Evolutionary conservation across 2,113 vertebrate genomes (phyloP), one percentile per base, ranked within the genome.

Genomic region (Passer domesticus): DNA sequence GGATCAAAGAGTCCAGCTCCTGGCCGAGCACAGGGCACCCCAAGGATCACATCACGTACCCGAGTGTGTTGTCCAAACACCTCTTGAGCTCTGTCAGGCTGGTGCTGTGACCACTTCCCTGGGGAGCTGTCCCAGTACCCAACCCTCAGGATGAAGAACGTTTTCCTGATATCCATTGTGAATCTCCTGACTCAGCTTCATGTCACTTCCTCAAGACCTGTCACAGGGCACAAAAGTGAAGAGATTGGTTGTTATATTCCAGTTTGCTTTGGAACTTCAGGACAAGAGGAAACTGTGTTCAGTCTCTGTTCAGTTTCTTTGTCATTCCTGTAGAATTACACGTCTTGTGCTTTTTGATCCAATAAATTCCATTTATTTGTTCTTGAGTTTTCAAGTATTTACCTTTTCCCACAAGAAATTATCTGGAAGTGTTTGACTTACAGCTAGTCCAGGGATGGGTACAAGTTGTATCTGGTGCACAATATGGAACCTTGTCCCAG

Each of bases 11-110:
- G 17, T 21, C 24, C 56, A 63, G 43, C 24, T 47, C 35, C 47
- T 46, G 49, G 13, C 20, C 1, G 1, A 21, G 10, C 13, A 13
- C 0, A 1, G 66, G 30, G 14, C 24, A 47, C 3, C 16, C 30
- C 24, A 70, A 63, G 30, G 9, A 13, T n/a, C 28, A 53, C 13
- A n/a, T 5, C 8, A 9, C 3, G 5, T 39, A 3, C 15, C 24
- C 2, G 1, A 20, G 15, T 4, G n/a, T 3, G 7, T 25, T 70
- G 19, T 79, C 4, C 3, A n/a, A 79, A 4, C 3, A 1, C 7
- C n/a, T 55, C 23, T 16, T 24, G 13, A 62, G 0, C 16, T 70
- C 20, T 17, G 23, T 16, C 28, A 39, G 20, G 24, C 16, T 79
- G 27, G 4, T n/a, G 47, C 20, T 46, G 15, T 21, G 41, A 30